phyloP scores from a whole-genome alignment of 2,113 vertebrate species.

The Myodes glareolus region DNA sequence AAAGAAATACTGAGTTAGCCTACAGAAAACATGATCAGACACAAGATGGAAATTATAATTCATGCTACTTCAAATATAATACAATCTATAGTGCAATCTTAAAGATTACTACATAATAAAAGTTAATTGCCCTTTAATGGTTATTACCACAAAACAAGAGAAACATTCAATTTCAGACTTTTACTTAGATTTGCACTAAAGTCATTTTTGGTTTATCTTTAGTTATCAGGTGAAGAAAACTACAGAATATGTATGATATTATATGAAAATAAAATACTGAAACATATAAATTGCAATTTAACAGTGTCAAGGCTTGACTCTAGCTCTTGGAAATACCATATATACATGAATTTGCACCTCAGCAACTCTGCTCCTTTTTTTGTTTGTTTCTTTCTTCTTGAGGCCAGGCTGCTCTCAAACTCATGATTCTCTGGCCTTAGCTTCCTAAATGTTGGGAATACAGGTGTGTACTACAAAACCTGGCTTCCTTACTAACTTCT shows the following conservation, averaged over 20 bases:
- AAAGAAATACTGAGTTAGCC: conserved; percentile 10
- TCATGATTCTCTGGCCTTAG: not conserved
- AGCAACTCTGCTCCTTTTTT: not conserved
- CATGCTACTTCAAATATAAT: conserved; percentile 36
- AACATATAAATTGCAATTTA: conserved; percentile 12
- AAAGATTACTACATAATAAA: not conserved
- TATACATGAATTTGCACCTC: not conserved
- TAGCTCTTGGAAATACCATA: conserved; percentile 9
- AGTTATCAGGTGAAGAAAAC: conserved; percentile 16
- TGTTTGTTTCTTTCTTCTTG: not conserved
- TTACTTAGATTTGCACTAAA: conserved; percentile 50
- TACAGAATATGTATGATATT: conserved; percentile 15
- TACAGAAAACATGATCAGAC: conserved; percentile 28
- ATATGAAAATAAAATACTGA: conserved; percentile 4
- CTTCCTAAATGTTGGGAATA: not conserved
- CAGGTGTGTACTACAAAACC: not conserved
- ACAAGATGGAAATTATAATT: conserved; percentile 46
- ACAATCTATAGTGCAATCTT: not conserved
- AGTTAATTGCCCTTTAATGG: not conserved
- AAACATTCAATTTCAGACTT: conserved; percentile 44
- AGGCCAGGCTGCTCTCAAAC: not conserved
- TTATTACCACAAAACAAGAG: conserved; percentile 3
- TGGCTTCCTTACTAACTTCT: conserved; percentile 36
- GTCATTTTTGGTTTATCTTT: not conserved
- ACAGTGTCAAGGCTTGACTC: not conserved